Evolutionary conservation across 2,888 invertebrate species (phyloP).

Genomic region (Rugalucina vietnamica): DNA sequence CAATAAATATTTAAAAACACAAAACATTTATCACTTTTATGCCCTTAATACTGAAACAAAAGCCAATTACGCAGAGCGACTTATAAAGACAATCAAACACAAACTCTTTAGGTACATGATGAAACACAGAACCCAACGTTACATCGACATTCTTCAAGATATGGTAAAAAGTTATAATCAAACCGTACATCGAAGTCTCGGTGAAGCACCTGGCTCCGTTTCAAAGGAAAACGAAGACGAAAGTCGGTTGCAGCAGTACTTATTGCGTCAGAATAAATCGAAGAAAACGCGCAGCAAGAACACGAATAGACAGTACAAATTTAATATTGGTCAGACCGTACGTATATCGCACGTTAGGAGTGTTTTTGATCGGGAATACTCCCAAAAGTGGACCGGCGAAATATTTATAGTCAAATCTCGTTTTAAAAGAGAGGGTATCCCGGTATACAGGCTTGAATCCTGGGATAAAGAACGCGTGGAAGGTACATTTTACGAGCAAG

Average conservation of each 20-base stretch:
- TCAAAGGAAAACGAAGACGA: constrained; percentile 20
- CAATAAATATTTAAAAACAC: constrained; percentile 19
- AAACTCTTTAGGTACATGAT: constrained; percentile 31
- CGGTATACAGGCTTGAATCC: constrained; percentile 30
- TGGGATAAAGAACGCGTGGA: constrained; percentile 25
- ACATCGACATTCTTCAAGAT: constrained; percentile 31
- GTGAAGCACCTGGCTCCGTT: constrained; percentile 25
- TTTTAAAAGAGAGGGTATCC: constrained; percentile 24
- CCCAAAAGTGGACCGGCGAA: constrained; percentile 47
- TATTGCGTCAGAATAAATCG: not conserved
- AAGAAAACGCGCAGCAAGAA: not conserved
- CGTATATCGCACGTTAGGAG: constrained; percentile 39
- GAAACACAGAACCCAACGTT: constrained; percentile 15
- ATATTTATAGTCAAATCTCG: constrained; percentile 38
- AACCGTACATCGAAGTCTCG: constrained; percentile 34
- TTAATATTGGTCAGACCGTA: constrained; percentile 34
- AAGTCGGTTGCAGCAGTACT: constrained; percentile 25
- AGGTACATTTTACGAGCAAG: constrained; percentile 26
- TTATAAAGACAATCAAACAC: constrained; percentile 27
- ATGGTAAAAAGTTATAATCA: constrained; percentile 34
- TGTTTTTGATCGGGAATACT: constrained; percentile 32
- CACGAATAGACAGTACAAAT: not conserved
- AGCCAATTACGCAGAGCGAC: constrained; percentile 39
- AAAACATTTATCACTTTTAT: constrained; percentile 30
- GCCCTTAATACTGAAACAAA: constrained; percentile 49